Evolutionary conservation across 2,797 vertebrate genomes (phyloP).

Genomic region (Tapera naevia): DNA sequence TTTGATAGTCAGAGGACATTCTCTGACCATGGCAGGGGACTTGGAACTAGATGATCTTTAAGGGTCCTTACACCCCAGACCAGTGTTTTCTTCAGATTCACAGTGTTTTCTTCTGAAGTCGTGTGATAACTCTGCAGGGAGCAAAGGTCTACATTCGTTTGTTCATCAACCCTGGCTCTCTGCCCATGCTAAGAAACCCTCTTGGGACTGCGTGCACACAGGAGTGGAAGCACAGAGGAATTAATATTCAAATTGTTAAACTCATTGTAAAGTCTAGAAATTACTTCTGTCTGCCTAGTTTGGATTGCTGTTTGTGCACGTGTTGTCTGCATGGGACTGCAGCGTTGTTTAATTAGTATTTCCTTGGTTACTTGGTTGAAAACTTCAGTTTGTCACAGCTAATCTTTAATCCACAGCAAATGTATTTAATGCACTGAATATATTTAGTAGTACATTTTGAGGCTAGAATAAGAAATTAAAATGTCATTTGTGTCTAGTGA

Average conservation of each 20-base stretch:
- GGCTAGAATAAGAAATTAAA: not conserved
- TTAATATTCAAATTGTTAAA: not conserved
- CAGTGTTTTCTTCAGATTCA: not conserved
- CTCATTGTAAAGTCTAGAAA: not conserved
- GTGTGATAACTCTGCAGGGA: not conserved
- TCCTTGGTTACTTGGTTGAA: not conserved
- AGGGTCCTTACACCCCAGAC: too few relatives aligned
- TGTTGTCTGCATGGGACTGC: not conserved
- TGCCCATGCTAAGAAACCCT: not conserved
- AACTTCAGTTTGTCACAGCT: not conserved
- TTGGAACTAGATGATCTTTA: too few relatives aligned
- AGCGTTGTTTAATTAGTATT: not conserved
- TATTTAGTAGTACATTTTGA: not conserved
- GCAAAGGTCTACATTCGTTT: not conserved
- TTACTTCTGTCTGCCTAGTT: not conserved
- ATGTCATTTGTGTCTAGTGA: not conserved
- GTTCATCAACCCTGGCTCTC: not conserved
- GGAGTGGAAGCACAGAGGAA: not conserved
- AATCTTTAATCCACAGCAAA: not conserved
- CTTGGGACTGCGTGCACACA: not conserved
- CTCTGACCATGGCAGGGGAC: too few relatives aligned
- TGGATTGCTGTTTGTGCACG: not conserved
- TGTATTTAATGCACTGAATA: not conserved
- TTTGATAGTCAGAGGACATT: not conserved
- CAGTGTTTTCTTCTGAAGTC: not conserved